A percentile compares a stretch with the other conserved stretches of the same genome.
These are phyloP conservation scores for Sylvicola cinctus DNA, from an alignment of 2,888 invertebrate genomes.

Conservation along the genomic window DNA sequence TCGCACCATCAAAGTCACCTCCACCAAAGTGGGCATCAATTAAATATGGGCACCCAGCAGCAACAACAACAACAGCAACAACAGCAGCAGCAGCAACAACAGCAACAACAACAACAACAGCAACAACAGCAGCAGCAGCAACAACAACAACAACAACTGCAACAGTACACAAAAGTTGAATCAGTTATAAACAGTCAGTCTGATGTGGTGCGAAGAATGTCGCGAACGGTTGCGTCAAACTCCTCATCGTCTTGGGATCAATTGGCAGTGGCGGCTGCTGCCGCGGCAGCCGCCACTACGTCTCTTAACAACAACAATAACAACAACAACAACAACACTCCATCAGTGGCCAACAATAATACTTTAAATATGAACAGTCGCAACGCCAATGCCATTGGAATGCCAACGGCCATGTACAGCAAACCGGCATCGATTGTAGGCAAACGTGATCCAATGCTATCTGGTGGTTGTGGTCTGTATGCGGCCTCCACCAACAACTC, in stretches of 20 bases:
- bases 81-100: slow-evolving; percentile 9
- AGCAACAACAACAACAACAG: slow-evolving; percentile 12
- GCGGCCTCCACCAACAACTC: slow-evolving; percentile 8
- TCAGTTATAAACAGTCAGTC: slow-evolving; percentile 11
- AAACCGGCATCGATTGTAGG: slow-evolving; percentile 12
- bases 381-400: slow-evolving; percentile 7
- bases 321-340: slow-evolving; percentile 8
- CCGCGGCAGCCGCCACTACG: slow-evolving; percentile 15
- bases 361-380: slow-evolving; percentile 6
- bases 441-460: slow-evolving; percentile 26
- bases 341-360: slow-evolving; percentile 4
- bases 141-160: slow-evolving; percentile 11
- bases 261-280: slow-evolving; percentile 17
- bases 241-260: slow-evolving; percentile 18
- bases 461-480: slow-evolving; percentile 17
- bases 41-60: slow-evolving; percentile 15
- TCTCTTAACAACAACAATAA: slow-evolving; percentile 11
- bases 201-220: slow-evolving; percentile 12
- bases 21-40: slow-evolving; percentile 18
- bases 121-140: slow-evolving; percentile 18
- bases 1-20: slow-evolving; percentile 13
- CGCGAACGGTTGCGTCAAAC: slow-evolving; percentile 10
- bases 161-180: neutral
- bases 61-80: slow-evolving; percentile 17
- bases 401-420: slow-evolving; percentile 8